Base-by-base conservation (phyloP, 2,113 vertebrate species). In the Piaya cayana region DNA sequence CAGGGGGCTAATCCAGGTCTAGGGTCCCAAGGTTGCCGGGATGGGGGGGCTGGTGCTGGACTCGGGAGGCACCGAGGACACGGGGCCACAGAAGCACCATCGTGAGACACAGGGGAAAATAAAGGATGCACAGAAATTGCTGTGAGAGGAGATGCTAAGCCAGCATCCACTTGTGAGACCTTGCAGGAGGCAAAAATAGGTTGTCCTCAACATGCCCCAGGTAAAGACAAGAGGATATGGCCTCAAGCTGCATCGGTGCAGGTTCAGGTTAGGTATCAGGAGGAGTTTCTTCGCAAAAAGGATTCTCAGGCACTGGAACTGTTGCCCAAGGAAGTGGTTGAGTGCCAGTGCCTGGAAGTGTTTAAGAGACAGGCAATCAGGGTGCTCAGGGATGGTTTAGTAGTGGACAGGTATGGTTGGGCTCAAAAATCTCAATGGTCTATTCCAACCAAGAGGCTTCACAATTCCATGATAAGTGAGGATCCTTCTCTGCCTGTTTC, bases 1-100 rank as follows among this genome's bases (percentile, higher is more conserved):
- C 1, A 1, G 7, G 53, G n/a, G 29, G 25, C 11, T 34, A 50
- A 55, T n/a, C 21, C 70, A 50, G 27, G 6, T 0, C 26, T 49
- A 42, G 18, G 3, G 15, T 32, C 17, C 11, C 2, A 3, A 13
- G 27, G 5, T 21, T 65, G 60, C 42, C 62, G 25, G 76, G 22
- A 11, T 37, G 42, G 16, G 36, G 37, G 26, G 37, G 53, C 62
- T 59, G n/a, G 36, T 29, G 26, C 11, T 6, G 8, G 12, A 15
- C 34, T 32, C 7, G 3, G 36, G 23, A n/a, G 36, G 32, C 49
- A 9, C 37, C 30, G 62, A 45, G 26, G 30, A 4, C 53, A 39
- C 18, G n/a, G 30, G 9, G 39, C 42, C 70, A 42, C 49, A 23
- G 49, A 52, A 83, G 52, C 59, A 83, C 6, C 18, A 4, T 2